A percentile compares a stretch with the other conserved stretches of the same genome.
Evolutionary conservation across 2,888 invertebrate species (phyloP).

Genomic region (Proisotoma minuta): DNA sequence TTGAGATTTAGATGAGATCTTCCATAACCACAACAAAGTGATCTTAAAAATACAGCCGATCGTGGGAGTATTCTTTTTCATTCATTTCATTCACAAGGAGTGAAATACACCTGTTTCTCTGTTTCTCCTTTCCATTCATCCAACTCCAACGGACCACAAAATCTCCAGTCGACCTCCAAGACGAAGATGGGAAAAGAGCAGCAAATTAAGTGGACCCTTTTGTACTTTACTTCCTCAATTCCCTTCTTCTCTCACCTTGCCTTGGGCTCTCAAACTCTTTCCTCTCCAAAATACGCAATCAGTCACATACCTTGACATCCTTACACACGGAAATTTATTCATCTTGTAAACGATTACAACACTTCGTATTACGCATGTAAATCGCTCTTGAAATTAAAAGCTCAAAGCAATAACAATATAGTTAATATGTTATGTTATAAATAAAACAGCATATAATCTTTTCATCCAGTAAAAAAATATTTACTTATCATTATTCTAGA

Average conservation of each 20-base stretch:
- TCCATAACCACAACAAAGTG: background rate
- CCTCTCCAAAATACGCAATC: too few relatives aligned
- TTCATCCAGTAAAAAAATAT: too few relatives aligned
- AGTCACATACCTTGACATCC: too few relatives aligned
- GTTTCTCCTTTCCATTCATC: background rate
- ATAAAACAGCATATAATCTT: too few relatives aligned
- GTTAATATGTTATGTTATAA: too few relatives aligned
- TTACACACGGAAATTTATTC: too few relatives aligned
- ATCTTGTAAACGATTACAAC: too few relatives aligned
- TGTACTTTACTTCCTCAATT: slow-evolving; percentile 7
- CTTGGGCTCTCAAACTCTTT: slow-evolving; percentile 15
- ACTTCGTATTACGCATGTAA: too few relatives aligned
- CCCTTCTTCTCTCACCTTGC: slow-evolving; percentile 23
- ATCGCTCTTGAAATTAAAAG: too few relatives aligned
- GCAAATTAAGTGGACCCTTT: background rate
- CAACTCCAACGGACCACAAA: background rate
- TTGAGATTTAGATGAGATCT: background rate
- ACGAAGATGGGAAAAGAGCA: background rate
- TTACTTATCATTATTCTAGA: too few relatives aligned
- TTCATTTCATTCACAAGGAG: background rate
- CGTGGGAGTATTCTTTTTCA: slow-evolving; percentile 8
- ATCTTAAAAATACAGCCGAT: background rate
- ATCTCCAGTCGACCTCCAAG: background rate
- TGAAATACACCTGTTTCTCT: slow-evolving; percentile 10
- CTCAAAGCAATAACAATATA: too few relatives aligned